Conservation (phyloP, 1,140 invertebrate genomes). For the Lethocerus indicus region DNA sequence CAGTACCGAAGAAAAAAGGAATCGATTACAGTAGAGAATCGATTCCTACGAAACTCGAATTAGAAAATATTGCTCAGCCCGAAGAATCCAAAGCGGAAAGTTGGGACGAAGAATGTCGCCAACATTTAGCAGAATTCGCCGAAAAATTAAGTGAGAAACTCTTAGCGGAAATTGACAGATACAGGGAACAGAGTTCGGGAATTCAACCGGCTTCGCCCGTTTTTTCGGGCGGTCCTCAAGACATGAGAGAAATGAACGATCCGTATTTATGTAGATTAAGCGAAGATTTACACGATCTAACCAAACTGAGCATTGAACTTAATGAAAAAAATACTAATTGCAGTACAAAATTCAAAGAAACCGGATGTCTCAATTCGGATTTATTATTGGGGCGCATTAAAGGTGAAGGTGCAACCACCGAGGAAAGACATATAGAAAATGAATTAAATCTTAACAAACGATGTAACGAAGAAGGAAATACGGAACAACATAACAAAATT, state of each 20-base stretch:
- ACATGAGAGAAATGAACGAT: conserved; percentile 34
- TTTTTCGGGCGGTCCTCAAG: conserved; percentile 11
- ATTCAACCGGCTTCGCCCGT: conserved; percentile 2
- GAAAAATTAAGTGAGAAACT: conserved; percentile 57
- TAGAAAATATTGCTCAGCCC: not conserved
- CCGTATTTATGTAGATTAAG: conserved; percentile 35
- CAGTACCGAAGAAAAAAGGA: conserved; percentile 2
- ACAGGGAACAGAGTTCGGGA: conserved; percentile 22
- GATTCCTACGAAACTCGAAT: no score
- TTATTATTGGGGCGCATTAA: conserved; percentile 6
- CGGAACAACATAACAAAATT: no score
- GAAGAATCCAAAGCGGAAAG: conserved; percentile 1
- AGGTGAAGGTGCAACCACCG: conserved; percentile 10
- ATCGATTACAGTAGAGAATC: not conserved
- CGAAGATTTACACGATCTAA: conserved; percentile 34
- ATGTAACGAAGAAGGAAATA: no score
- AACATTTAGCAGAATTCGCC: conserved; percentile 55
- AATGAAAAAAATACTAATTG: conserved; percentile 23
- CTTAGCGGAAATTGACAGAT: conserved; percentile 56
- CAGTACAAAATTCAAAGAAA: conserved; percentile 1
- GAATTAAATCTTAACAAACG: conserved; percentile 2
- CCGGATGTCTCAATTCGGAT: no score
- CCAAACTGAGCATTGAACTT: conserved; percentile 35
- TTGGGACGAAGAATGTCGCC: conserved; percentile 42
- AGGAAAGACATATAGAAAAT: conserved; percentile 13